Percentiles rank a stretch among this genome's conserved stretches.
These are phyloP conservation scores for Vulpes lagopus DNA, from an alignment of 2,113 vertebrate species.

Conservation along the genomic window DNA sequence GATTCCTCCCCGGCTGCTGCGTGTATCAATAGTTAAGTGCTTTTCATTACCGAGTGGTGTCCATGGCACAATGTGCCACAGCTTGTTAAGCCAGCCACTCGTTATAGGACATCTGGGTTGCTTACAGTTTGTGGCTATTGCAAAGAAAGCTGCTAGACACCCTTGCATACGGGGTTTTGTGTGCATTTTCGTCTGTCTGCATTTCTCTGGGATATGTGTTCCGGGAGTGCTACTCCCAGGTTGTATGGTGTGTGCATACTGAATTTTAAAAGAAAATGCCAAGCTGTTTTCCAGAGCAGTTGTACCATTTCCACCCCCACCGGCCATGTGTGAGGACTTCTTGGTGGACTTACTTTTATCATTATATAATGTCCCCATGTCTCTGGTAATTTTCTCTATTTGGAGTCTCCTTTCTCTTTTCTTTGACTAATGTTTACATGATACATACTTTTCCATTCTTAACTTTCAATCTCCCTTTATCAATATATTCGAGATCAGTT, in stretches of 20 bases:
- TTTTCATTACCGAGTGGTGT: neutral
- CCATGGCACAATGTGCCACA: accelerated
- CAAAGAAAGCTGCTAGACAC: neutral
- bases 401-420: neutral
- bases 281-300: neutral
- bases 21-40: accelerated
- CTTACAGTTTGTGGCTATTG: neutral
- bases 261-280: neutral
- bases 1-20: neutral
- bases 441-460: neutral
- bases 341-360: neutral
- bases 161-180: neutral
- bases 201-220: neutral
- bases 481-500: neutral
- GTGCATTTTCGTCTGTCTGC: neutral
- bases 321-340: neutral
- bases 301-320: neutral
- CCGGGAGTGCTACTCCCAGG: neutral
- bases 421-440: neutral
- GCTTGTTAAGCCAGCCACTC: neutral
- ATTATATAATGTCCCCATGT: neutral
- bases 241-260: accelerated
- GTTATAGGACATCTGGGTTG: neutral
- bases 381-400: neutral
- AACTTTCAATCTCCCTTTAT: neutral